phyloP scores from a whole-genome alignment of 2,113 vertebrate genomes.

The Desmodus rotundus region DNA sequence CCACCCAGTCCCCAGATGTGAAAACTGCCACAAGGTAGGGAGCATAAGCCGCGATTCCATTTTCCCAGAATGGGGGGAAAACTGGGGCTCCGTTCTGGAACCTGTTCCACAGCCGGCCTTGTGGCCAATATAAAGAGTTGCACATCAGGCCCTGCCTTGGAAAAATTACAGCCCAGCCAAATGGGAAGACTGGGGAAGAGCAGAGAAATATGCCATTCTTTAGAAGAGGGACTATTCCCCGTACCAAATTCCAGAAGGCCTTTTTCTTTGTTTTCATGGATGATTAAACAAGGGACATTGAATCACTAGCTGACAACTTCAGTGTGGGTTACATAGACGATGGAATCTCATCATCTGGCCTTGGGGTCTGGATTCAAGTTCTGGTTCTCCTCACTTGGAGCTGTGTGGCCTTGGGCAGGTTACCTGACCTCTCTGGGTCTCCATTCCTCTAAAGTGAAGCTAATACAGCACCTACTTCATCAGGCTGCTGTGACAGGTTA shows the following conservation, averaged over 20 bases:
- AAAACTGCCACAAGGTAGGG: conserved; percentile 77
- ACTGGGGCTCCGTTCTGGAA: neutral
- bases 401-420: neutral
- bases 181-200: neutral
- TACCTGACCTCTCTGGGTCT: neutral
- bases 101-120: neutral
- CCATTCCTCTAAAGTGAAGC: neutral
- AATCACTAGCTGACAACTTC: neutral
- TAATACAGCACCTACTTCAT: neutral
- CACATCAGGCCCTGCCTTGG: neutral
- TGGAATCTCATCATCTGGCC: neutral
- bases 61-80: neutral
- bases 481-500: neutral
- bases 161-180: neutral
- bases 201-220: neutral
- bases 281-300: neutral
- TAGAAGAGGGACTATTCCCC: neutral
- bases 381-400: neutral
- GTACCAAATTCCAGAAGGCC: neutral
- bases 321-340: neutral
- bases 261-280: neutral
- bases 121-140: neutral
- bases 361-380: neutral
- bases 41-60: neutral
- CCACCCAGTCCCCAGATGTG: conserved; percentile 74